These are phyloP conservation scores for Catostylus mosaicus DNA, from an alignment of 30 jellyfish, hydroid and myxozoan genomes.

Conservation along the genomic window DNA sequence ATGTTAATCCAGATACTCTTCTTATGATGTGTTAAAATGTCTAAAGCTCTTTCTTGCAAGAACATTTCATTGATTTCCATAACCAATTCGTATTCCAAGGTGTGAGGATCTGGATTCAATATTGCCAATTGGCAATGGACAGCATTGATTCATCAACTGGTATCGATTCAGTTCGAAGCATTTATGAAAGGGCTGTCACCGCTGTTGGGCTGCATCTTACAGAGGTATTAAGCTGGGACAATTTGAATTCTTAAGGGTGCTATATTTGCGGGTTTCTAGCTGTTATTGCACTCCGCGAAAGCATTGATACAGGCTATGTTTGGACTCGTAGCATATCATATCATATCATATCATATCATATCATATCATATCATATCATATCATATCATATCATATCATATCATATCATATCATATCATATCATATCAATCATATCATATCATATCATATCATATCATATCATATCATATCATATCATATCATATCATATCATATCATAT, in stretches of 20 bases:
- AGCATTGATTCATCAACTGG: constrained; percentile 84
- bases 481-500: not conserved
- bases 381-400: not conserved
- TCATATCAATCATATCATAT: not conserved
- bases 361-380: not conserved
- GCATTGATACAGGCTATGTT: not conserved
- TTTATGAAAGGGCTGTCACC: constrained; percentile 88
- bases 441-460: not conserved
- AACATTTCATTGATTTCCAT: too few species aligned
- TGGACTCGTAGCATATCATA: not conserved
- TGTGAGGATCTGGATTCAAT: constrained; percentile 90
- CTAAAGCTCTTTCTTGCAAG: too few species aligned
- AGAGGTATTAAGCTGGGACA: constrained; percentile 49
- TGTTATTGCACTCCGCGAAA: not conserved
- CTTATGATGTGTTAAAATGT: too few species aligned
- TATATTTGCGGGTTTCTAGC: not conserved
- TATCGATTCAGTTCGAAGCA: constrained; percentile 73
- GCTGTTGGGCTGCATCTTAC: constrained; percentile 93
- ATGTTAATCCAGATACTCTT: too few species aligned
- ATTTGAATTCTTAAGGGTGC: not conserved
- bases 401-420: not conserved
- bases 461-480: not conserved
- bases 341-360: not conserved
- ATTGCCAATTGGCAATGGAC: constrained; percentile 92
- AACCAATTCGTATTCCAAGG: constrained; percentile 47